Base-by-base conservation (phyloP, 1,140 invertebrate genomes). In the Drosophila nigrodunni region DNA sequence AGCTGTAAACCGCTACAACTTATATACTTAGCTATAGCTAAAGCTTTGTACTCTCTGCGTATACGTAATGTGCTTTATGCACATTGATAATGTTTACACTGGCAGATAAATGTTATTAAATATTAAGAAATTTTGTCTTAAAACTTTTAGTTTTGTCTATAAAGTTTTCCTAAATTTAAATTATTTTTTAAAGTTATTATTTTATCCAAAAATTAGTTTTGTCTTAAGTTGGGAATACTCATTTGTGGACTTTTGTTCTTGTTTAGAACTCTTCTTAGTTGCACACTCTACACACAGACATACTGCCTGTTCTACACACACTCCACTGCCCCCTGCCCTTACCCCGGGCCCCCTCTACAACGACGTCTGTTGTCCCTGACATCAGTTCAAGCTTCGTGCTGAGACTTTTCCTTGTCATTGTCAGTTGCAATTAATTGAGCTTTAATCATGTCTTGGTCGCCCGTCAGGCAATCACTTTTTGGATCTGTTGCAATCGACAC, bases 381-480 rank as follows among this genome's bases (percentile, higher is more conserved):
- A 77, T 81, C 65, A 59, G 69, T 4, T 8, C 13, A 55, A 30
- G 15, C 50, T 57, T n/a, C 54, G 44, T 41, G 25, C 43, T 34
- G 41, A 21, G 52, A 18, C 78, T 50, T 61, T 78, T 74, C 67
- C 75, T 68, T 81, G 78, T 81, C 78, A 76, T 78, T 74, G 73
- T 66, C 70, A 78, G 62, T 59, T 65, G 62, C 66, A 78, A 78
- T 86, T 86, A 82, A 86, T 86, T 75, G 71, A 69, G 78, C 82
- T 81, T 76, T 81, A 86, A 86, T 81, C 82, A 80, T 85, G 82
- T 86, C 82, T 81, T 86, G 82, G 82, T 46, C 82, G 74, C 21
- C 59, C 46, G 37, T 55, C 57, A 43, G 39, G 49, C 44, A 73
- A 39, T 79, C 60, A 47, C 44, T 65, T 82, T 71, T 71, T 67